Evolutionary conservation across 2,797 vertebrate species (phyloP).

Genomic region (Tarsius wallacei): DNA sequence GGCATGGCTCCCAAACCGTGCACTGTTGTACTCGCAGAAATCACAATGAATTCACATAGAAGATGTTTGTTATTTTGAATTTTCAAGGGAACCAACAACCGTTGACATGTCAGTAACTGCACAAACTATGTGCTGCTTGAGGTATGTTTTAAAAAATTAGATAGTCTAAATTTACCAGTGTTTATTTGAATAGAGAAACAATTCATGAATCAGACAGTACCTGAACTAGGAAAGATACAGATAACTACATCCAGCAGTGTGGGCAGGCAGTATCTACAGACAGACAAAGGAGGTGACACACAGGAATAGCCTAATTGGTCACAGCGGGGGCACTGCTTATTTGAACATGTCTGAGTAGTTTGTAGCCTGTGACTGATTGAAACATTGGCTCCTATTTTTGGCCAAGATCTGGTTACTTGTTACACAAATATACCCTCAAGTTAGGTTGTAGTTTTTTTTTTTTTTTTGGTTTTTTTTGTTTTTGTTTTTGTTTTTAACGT

Average conservation of each 20-base stretch:
- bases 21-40: accelerated
- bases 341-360: not conserved
- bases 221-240: not conserved
- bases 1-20: not conserved
- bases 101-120: not conserved
- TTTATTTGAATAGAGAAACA: not conserved
- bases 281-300: not conserved
- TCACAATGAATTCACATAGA: not conserved
- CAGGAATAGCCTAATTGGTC: not conserved
- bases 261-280: not conserved
- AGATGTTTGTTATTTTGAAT: not conserved
- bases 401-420: not conserved
- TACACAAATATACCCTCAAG: not conserved
- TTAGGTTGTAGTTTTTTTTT: not conserved
- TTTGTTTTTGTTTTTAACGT: too few relatives aligned
- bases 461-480: too few relatives aligned
- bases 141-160: not conserved
- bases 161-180: not conserved
- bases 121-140: not conserved
- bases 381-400: not conserved
- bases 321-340: not conserved
- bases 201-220: not conserved
- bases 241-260: not conserved
- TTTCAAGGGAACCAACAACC: not conserved
- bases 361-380: not conserved